phyloP scores from a whole-genome alignment of 1,140 invertebrate species.

The Euborellia annulipes region DNA sequence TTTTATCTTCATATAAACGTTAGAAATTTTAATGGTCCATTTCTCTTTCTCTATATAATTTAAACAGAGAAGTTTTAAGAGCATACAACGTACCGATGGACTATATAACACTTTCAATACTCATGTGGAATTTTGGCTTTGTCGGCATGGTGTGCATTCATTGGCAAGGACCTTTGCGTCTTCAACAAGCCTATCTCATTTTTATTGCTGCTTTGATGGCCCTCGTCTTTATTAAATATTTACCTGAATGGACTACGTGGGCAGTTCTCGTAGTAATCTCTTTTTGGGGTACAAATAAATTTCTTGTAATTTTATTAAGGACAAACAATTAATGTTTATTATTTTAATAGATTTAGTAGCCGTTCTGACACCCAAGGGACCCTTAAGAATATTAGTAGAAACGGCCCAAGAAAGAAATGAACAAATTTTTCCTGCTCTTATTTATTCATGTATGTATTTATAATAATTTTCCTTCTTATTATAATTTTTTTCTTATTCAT shows the following conservation, averaged over 20 bases:
- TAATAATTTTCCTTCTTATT: neutral
- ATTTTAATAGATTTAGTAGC: conserved; percentile 76
- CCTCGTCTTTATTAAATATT: conserved; percentile 97
- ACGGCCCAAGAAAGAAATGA: conserved; percentile 98
- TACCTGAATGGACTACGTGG: conserved; percentile 99
- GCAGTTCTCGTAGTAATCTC: conserved; percentile 91
- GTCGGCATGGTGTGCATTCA: conserved; percentile 97
- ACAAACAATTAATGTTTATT: conserved; percentile 10
- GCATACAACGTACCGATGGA: conserved; percentile 95
- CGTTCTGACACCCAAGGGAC: conserved; percentile 91
- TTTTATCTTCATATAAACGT: neutral
- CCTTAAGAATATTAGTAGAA: conserved; percentile 91
- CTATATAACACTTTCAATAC: conserved; percentile 69
- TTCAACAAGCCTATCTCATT: conserved; percentile 96
- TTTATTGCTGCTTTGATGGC: conserved; percentile 96
- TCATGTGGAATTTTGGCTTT: conserved; percentile 98
- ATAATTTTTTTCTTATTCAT: too few species aligned
- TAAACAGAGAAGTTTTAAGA: conserved; percentile 71
- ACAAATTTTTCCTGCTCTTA: conserved; percentile 95
- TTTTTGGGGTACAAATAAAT: conserved; percentile 78
- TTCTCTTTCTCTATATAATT: conserved; percentile 12
- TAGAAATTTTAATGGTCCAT: too few species aligned
- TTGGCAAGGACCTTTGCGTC: conserved; percentile 86
- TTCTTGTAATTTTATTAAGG: too few species aligned
- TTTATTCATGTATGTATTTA: conserved; percentile 76